Percentiles rank a stretch among this genome's conserved stretches.
These are phyloP conservation scores for Lepidostoma basale DNA, from an alignment of 1,140 invertebrate species.

Conservation along the genomic window DNA sequence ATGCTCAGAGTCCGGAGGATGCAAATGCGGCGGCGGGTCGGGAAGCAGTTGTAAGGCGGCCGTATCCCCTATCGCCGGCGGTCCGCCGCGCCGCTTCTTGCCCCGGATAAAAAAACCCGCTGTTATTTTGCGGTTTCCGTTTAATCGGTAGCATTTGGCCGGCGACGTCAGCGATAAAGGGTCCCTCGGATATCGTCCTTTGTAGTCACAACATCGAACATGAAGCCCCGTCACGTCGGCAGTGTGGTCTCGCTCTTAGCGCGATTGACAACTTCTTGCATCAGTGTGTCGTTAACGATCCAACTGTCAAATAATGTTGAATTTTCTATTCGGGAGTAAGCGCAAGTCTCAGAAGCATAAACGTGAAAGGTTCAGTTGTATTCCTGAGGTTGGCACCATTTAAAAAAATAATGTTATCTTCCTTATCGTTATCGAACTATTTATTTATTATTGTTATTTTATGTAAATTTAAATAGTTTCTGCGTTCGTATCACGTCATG, in stretches of 20 bases:
- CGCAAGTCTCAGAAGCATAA: slow-evolving; percentile 4
- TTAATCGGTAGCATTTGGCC: slow-evolving; percentile 1
- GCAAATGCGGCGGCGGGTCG: not conserved
- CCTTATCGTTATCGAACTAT: too few relatives aligned
- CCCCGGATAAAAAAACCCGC: slow-evolving; percentile 10
- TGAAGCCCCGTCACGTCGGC: not conserved
- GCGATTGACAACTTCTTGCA: not conserved
- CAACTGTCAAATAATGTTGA: slow-evolving; percentile 39
- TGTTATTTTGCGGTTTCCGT: slow-evolving; percentile 29
- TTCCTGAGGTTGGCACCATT: not conserved
- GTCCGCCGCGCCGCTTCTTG: not conserved
- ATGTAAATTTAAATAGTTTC: too few relatives aligned
- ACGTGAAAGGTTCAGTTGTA: slow-evolving; percentile 14
- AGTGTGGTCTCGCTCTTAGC: slow-evolving; percentile 1
- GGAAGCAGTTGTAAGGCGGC: slow-evolving; percentile 17
- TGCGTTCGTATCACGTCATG: too few relatives aligned
- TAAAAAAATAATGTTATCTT: too few relatives aligned
- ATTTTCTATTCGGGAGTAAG: slow-evolving; percentile 29
- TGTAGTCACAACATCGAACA: not conserved
- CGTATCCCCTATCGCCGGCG: not conserved
- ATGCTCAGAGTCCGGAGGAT: not conserved
- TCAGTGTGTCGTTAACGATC: not conserved
- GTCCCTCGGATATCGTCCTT: slow-evolving; percentile 10
- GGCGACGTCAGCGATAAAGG: slow-evolving; percentile 25
- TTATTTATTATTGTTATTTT: too few relatives aligned